Evolutionary conservation across 1,140 invertebrate genomes (phyloP), one percentile per base, ranked within the genome.

Genomic region (Pseudomyrmex gracilis): DNA sequence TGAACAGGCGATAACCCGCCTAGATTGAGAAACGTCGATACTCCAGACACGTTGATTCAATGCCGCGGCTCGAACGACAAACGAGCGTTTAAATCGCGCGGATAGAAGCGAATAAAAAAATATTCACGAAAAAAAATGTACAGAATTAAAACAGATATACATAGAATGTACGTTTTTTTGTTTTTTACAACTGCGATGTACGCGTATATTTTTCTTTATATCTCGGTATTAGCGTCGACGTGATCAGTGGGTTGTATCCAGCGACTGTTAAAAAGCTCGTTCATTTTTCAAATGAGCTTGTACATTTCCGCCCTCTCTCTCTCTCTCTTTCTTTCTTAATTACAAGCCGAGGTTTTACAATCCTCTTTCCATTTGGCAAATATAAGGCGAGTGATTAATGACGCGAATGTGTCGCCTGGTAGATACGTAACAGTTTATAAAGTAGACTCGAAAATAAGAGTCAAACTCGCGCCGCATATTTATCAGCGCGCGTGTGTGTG

Each of bases 321-420:
- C 34, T 34, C 34, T 34, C 34, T 34, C 34, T 34, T 5, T 34
- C 34, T 78, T 64, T 78, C 76, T 78, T 78, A 78, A 78, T 78
- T 70, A 78, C 63, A 57, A 34, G 53, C 64, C 64, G 64, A 78
- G 76, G 64, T 78, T 78, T 70, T 78, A 78, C 64, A 58, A 70
- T 78, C 64, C 76, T 58, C 76, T 77, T 66, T 68, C 51, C 64
- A 47, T 78, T 64, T 70, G 51, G 76, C 83, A 70, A 66, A 73
- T 73, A 84, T 68, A 82, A 77, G 70, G 55, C 64, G 49, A 45
- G 58, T 87, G 83, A 87, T 87, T 87, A 85, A 87, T 82, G 85
- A 87, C 49, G 49, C 55, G 64, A 55, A 55, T 73, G 73, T 83
- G 82, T 73, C 78, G 20, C 55, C 34, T 10, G 45, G 12, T 63